Evolutionary conservation across 2,888 invertebrate genomes (phyloP), one percentile per base, ranked within the genome.

Genomic region (Lymantria dispar): DNA sequence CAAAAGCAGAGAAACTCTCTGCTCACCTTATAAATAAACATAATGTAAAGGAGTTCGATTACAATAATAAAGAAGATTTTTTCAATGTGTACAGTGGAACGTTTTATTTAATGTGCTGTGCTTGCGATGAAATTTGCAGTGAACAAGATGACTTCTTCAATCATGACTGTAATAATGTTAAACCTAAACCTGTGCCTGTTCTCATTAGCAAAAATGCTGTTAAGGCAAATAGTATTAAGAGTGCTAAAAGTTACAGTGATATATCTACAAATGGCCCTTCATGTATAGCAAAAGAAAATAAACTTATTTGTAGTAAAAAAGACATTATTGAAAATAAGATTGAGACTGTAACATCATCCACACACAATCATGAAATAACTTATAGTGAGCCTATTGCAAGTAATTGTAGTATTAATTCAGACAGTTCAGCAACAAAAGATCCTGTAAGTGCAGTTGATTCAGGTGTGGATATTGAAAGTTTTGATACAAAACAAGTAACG

Each of bases 1-100:
- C 95, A 33, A 94, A 94, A 68, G 95, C 96, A 8, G 96, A 96
- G 68, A 95, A 95, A 72, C 85, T 97, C 39, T 94, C 96, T 41
- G 90, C 95, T 65, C 97, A 97, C 86, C 88, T 97, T 59, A 93
- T 93, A 56, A 94, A 94, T 58, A 95, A 95, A 80, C 97, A 97
- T 76, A 95, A 94, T 83, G 93, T 96, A 46, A 93, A 94, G 67
- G 95, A 96, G 69, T 93, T 93, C 58, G 92, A 93, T 59, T 96
- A 94, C 78, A 89, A 93, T 39, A 93, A 92, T 43, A 93, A 94
- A 53, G 94, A 95, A 59, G 95, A 95, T 57, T 94, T 96, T 74
- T 92, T 93, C 60, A 92, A 89, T 72, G 91, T 92, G 43, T 94
- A 94, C 72, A 93, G 92, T 69, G 94, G 94, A 50, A 94, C 94